Percentiles rank a stretch among this genome's conserved stretches.
These are phyloP conservation scores for Drosophila kikkawai DNA, from an alignment of 1,140 invertebrate species.

Conservation along the genomic window DNA sequence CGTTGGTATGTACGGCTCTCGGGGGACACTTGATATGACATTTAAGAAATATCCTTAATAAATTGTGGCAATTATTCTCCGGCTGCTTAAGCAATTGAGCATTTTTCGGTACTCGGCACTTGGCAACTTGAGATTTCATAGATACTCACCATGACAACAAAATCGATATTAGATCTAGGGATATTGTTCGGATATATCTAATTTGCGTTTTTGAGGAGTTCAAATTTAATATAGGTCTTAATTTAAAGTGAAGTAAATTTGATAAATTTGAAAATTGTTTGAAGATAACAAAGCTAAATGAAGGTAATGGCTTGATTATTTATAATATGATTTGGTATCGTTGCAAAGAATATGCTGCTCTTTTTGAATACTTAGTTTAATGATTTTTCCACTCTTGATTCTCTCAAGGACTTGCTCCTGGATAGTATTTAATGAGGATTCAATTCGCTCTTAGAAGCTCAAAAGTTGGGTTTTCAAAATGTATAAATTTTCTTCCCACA, in stretches of 20 bases:
- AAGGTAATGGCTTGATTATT: too few relatives aligned
- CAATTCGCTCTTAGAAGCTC: too few relatives aligned
- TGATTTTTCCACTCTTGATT: too few relatives aligned
- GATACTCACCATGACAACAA: background rate
- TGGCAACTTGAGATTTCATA: background rate
- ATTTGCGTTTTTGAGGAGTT: background rate
- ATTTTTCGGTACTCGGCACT: background rate
- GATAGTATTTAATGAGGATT: too few relatives aligned
- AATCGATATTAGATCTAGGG: slow-evolving; percentile 1
- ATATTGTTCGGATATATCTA: background rate
- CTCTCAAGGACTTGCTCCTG: too few relatives aligned
- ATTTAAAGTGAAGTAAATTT: too few relatives aligned
- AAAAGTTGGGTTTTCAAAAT: background rate
- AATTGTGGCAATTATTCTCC: slow-evolving; percentile 42
- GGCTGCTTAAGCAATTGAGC: background rate
- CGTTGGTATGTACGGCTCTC: background rate
- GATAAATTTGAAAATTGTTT: too few relatives aligned
- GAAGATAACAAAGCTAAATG: too few relatives aligned
- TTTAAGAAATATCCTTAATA: slow-evolving; percentile 39
- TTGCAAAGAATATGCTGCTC: too few relatives aligned
- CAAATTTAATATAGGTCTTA: too few relatives aligned
- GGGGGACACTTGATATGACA: slow-evolving; percentile 32
- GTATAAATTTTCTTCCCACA: background rate
- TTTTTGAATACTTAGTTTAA: too few relatives aligned
- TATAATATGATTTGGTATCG: too few relatives aligned